Conservation (phyloP, 2,797 vertebrate species). For the Danio tinwini region DNA sequence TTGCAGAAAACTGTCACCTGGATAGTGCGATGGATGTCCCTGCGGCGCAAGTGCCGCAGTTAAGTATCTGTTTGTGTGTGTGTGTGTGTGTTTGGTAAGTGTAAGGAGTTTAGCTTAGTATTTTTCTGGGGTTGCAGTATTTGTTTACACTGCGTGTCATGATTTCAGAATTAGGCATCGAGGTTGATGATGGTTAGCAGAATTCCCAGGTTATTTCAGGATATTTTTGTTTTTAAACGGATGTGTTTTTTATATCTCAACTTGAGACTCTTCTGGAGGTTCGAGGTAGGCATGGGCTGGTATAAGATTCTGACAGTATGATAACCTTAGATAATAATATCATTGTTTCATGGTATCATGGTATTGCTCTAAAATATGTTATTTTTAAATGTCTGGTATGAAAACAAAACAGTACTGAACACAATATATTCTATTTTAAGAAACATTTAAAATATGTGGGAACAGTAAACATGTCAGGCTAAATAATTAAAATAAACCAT, state of each 20-base stretch:
- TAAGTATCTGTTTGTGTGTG: constrained; percentile 67
- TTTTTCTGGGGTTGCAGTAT: neutral
- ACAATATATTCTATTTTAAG: no score
- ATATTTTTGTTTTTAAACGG: constrained; percentile 13
- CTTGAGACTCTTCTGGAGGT: neutral
- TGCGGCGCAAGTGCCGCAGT: constrained; percentile 74
- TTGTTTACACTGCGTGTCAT: constrained; percentile 12
- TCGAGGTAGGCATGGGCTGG: no score
- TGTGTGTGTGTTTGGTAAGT: constrained; percentile 11
- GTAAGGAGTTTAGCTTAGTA: neutral
- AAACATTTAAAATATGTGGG: no score
- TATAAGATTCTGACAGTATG: no score
- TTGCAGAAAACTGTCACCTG: constrained; percentile 75
- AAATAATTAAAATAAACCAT: no score
- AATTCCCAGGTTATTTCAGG: constrained; percentile 11
- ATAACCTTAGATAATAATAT: no score
- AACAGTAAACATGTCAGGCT: no score
- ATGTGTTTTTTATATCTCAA: neutral
- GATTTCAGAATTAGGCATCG: neutral
- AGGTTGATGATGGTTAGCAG: neutral
- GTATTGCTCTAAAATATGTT: no score
- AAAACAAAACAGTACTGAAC: no score
- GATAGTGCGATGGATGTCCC: constrained; percentile 76
- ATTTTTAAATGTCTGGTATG: no score
- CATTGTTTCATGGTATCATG: no score